Conservation (phyloP, 2,113 vertebrate species). For the Sardina pilchardus region DNA sequence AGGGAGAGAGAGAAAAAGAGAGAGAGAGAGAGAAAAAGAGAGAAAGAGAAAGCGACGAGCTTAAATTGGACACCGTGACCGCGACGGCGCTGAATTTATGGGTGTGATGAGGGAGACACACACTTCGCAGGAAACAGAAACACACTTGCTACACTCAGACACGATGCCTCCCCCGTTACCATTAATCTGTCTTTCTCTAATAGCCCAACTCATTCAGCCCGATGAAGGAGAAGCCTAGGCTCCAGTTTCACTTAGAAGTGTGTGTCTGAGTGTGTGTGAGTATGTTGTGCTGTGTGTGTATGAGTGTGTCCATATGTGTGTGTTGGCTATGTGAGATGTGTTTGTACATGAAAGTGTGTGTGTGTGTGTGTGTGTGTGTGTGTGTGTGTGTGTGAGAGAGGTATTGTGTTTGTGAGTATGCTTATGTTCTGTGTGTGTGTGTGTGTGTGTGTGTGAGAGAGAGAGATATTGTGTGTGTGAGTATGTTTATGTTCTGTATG, state of each 20-base stretch:
- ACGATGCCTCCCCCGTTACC: background rate
- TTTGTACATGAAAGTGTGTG: background rate
- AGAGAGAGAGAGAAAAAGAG: background rate
- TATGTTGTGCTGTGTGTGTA: background rate
- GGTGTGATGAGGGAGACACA: background rate
- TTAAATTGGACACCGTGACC: background rate
- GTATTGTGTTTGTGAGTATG: background rate
- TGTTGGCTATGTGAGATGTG: background rate
- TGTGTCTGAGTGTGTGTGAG: background rate
- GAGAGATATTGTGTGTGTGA: background rate
- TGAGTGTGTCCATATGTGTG: background rate
- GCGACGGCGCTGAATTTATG: background rate
- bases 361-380: background rate
- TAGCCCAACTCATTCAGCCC: background rate
- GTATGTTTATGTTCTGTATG: background rate
- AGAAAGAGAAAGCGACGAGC: background rate
- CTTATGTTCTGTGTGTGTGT: background rate
- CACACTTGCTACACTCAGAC: background rate
- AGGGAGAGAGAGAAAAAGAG: background rate
- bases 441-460: background rate
- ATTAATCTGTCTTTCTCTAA: background rate
- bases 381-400: background rate
- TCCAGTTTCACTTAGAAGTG: conserved; percentile 37
- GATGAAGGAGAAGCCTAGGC: conserved; percentile 3
- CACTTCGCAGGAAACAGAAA: background rate